phyloP scores from a whole-genome alignment of 2,888 invertebrate species.

The Drosophila nigricruria region DNA sequence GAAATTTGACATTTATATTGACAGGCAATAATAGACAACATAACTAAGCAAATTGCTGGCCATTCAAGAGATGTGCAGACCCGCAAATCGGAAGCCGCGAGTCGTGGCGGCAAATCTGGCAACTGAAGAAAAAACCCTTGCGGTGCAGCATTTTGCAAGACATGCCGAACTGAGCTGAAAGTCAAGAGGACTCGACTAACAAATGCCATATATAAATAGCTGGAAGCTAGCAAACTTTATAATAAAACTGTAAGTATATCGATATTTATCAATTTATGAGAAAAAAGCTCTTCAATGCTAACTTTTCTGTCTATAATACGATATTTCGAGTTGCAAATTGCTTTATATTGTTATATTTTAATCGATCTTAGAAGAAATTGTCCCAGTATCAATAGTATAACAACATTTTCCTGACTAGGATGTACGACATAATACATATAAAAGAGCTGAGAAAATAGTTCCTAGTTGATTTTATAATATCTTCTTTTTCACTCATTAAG shows the following conservation, averaged over 20 bases:
- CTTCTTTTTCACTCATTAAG: not conserved
- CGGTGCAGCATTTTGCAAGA: slow-evolving; percentile 29
- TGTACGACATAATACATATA: too few relatives aligned
- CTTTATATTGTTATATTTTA: too few relatives aligned
- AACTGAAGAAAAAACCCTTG: slow-evolving; percentile 57
- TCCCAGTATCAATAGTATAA: not conserved
- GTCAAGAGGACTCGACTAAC: not conserved
- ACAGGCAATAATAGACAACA: slow-evolving; percentile 81
- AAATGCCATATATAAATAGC: not conserved
- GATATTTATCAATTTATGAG: not conserved
- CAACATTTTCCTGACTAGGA: not conserved
- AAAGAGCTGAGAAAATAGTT: not conserved
- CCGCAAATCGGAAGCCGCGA: slow-evolving; percentile 4
- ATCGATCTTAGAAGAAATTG: not conserved
- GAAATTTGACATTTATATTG: slow-evolving; percentile 82
- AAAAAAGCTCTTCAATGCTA: not conserved
- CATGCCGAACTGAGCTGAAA: slow-evolving; percentile 27
- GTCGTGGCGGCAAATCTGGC: slow-evolving; percentile 23
- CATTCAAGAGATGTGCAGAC: slow-evolving; percentile 3
- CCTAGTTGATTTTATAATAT: not conserved
- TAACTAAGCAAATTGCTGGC: slow-evolving; percentile 58
- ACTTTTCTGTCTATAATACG: too few relatives aligned
- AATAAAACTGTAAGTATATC: not conserved
- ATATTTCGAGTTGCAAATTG: too few relatives aligned
- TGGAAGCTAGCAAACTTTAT: not conserved